Base-by-base conservation (phyloP, 2,888 invertebrate species). In the Dioctria rufipes region DNA sequence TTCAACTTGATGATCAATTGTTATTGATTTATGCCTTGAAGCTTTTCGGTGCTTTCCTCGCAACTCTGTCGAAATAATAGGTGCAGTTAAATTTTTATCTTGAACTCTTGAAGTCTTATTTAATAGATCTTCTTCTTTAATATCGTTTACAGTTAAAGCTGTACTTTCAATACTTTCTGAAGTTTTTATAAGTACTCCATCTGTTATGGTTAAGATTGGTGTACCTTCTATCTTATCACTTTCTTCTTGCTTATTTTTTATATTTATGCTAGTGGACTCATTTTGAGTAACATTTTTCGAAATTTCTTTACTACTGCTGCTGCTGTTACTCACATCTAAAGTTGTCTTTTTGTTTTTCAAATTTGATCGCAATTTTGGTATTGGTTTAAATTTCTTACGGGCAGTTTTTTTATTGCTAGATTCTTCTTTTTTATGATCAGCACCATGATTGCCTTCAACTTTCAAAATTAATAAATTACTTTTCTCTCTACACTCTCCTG, bases 341-440 rank as follows among this genome's bases (percentile, higher is more conserved):
- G 11, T 9, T 37, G 46, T 77, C 6, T 13, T 25, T 63, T 77
- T 77, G 37, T 37, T 49, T 77, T 77, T 63, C 39, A 61, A 49
- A 11, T 42, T 13, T 43, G 40, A 42, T 6, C 61, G 46, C 9
- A 77, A n/a, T 5, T 77, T 77, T 4, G 77, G 77, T 4, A 63
- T 46, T 39, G 77, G 77, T n/a, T 63, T 77, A 49, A 77, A 63
- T 5, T 54, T 37, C 13, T 77, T 77, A 8, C 49, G 43, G 3
- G 13, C 37, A 9, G 4, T n/a, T 63, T 63, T 77, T 46, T 13
- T 13, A 5, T 43, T 75, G 40, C 43, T 8, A 54, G 11, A 11
- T 54, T 54, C 54, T n/a, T 54, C 11, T 54, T 11, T 54, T 54
- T 54, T n/a, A 25, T 25, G 0, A 25, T 25, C 2, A 25, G 1